Conservation (phyloP, 2,888 invertebrate genomes). For the Dryocosmus kuriphilus region DNA sequence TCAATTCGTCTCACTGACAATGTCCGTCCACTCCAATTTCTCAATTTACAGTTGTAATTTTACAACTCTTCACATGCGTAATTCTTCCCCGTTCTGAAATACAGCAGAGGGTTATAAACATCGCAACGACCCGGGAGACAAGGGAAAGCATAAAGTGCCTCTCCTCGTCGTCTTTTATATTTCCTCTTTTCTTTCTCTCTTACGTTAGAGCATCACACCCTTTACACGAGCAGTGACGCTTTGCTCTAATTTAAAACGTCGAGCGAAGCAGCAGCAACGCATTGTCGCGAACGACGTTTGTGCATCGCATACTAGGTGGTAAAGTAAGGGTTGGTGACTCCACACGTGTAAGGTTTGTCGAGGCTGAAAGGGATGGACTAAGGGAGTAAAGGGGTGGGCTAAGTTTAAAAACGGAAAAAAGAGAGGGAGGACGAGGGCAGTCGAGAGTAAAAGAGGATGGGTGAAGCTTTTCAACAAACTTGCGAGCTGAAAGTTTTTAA, state of each 20-base stretch:
- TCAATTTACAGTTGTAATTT: conserved; percentile 26
- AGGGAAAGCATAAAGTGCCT: conserved; percentile 12
- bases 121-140: conserved; percentile 11
- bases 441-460: conserved; percentile 47
- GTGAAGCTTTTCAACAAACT: conserved; percentile 67
- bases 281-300: conserved; percentile 61
- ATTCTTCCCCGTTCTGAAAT: conserved; percentile 1
- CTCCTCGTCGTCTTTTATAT: conserved; percentile 26
- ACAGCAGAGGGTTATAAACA: conserved; percentile 2
- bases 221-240: conserved; percentile 37
- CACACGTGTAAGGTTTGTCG: conserved; percentile 28
- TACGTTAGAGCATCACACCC: conserved; percentile 32
- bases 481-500: conserved; percentile 70
- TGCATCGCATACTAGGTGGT: conserved; percentile 52
- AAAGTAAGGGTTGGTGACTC: conserved; percentile 55
- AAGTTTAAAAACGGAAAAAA: conserved; percentile 42
- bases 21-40: conserved; percentile 35
- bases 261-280: conserved; percentile 54
- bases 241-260: conserved; percentile 65
- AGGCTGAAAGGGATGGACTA: conserved; percentile 5
- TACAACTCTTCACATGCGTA: conserved; percentile 22
- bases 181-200: conserved; percentile 18
- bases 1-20: conserved; percentile 36
- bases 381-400: conserved; percentile 15
- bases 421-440: conserved; percentile 38